These are phyloP conservation scores for Pachyseris speciosa DNA, from an alignment of 64 coral and sea anemone species.

Conservation along the genomic window DNA sequence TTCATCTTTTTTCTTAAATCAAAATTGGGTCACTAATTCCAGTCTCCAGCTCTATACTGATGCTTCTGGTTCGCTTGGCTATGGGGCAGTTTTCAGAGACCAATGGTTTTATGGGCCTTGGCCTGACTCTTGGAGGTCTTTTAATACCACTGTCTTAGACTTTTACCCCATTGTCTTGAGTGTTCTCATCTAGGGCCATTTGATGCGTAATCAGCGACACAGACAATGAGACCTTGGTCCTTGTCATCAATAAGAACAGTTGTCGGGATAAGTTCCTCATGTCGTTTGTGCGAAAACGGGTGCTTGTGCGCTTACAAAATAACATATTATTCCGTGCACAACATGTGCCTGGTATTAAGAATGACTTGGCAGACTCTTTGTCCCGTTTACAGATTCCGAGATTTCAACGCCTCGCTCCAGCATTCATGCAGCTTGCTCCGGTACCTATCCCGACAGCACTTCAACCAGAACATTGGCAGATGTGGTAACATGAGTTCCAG, in stretches of 20 bases:
- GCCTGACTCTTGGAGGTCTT: constrained; percentile 32
- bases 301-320: background rate
- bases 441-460: background rate
- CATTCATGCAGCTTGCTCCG: background rate
- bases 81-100: too few relatives aligned
- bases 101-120: constrained; percentile 24
- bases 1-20: background rate
- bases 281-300: constrained; percentile 31
- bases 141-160: constrained; percentile 60
- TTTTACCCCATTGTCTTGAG: constrained; percentile 59
- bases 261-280: constrained; percentile 10
- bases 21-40: too few relatives aligned
- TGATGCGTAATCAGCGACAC: constrained; percentile 4
- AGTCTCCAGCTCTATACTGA: too few relatives aligned
- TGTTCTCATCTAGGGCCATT: background rate
- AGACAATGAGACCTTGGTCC: background rate
- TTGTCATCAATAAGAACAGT: background rate
- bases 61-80: too few relatives aligned
- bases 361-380: constrained; percentile 42
- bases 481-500: constrained; percentile 5
- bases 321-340: constrained; percentile 20
- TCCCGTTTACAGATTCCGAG: constrained; percentile 33
- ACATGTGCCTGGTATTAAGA: constrained; percentile 16
- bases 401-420: background rate
- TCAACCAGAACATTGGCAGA: constrained; percentile 11